phyloP scores from a whole-genome alignment of 2,797 vertebrate species.

The Tapirus indicus region DNA sequence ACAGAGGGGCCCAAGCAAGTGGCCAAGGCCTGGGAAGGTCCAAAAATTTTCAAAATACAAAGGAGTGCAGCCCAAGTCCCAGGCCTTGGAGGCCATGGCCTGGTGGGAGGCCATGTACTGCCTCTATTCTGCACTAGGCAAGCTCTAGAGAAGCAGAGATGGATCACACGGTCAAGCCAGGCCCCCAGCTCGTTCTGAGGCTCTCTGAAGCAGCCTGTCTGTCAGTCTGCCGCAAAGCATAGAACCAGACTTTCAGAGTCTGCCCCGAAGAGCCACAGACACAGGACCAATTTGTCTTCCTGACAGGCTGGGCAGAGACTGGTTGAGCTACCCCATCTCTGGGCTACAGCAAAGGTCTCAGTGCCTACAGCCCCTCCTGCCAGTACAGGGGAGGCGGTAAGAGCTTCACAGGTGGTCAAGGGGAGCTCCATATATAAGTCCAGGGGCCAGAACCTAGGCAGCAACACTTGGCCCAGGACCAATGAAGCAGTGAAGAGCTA shows the following conservation, averaged over 20 bases:
- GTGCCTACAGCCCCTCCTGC: neutral
- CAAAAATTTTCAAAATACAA: constrained; percentile 31
- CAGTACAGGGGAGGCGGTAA: neutral
- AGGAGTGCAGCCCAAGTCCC: neutral
- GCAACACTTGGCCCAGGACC: constrained; percentile 16
- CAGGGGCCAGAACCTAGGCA: neutral
- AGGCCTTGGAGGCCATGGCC: neutral
- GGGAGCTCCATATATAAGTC: neutral
- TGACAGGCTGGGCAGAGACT: constrained; percentile 34
- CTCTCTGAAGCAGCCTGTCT: constrained; percentile 42
- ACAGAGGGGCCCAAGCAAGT: constrained; percentile 23
- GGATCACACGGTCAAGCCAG: neutral
- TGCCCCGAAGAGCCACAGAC: constrained; percentile 19
- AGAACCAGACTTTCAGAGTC: constrained; percentile 42
- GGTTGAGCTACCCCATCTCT: neutral
- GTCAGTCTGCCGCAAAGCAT: constrained; percentile 4
- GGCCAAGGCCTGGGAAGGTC: neutral
- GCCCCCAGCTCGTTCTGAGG: neutral
- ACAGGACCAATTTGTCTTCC: constrained; percentile 57
- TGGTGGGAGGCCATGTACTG: neutral
- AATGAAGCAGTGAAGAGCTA: neutral
- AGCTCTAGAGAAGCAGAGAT: neutral
- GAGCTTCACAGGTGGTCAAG: neutral
- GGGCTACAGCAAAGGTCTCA: neutral
- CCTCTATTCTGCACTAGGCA: neutral